phyloP scores from a whole-genome alignment of 2,113 vertebrate genomes.

The Hippocampus abdominalis region DNA sequence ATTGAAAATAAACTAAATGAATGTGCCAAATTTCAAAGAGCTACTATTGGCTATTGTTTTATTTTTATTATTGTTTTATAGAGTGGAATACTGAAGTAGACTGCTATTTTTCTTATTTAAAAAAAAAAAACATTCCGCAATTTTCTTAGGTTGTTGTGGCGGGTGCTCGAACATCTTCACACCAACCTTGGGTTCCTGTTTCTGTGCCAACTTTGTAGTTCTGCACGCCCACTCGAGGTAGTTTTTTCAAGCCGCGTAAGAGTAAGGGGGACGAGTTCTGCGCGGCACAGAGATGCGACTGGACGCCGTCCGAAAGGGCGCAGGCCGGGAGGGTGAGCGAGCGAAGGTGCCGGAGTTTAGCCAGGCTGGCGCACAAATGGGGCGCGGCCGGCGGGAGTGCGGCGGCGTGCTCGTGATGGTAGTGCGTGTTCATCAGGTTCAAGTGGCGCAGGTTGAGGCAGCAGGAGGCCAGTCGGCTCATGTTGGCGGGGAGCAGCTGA shows the following conservation, averaged over 20 bases:
- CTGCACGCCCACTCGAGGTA: conserved; percentile 81
- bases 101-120: neutral
- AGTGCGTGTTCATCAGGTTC: conserved; percentile 92
- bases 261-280: conserved; percentile 33
- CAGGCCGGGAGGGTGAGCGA: conserved; percentile 88
- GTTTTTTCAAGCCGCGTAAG: conserved; percentile 80
- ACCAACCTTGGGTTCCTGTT: neutral
- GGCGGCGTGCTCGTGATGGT: conserved; percentile 76
- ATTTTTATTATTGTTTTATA: too few species aligned
- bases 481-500: conserved; percentile 78
- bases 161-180: too few species aligned
- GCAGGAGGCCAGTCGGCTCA: conserved; percentile 76
- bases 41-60: too few species aligned
- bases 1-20: too few species aligned
- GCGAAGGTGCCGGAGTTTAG: conserved; percentile 75
- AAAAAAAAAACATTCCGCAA: neutral
- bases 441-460: conserved; percentile 83
- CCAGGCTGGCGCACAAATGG: conserved; percentile 83
- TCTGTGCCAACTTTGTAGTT: conserved; percentile 57
- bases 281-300: conserved; percentile 14
- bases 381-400: conserved; percentile 61
- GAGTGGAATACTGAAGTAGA: neutral
- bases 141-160: too few species aligned
- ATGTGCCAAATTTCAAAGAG: too few species aligned
- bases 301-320: conserved; percentile 74